A percentile compares a stretch with the other conserved stretches of the same genome.
phyloP scores from a whole-genome alignment of 2,797 vertebrate species.

The Hipposideros larvatus region DNA sequence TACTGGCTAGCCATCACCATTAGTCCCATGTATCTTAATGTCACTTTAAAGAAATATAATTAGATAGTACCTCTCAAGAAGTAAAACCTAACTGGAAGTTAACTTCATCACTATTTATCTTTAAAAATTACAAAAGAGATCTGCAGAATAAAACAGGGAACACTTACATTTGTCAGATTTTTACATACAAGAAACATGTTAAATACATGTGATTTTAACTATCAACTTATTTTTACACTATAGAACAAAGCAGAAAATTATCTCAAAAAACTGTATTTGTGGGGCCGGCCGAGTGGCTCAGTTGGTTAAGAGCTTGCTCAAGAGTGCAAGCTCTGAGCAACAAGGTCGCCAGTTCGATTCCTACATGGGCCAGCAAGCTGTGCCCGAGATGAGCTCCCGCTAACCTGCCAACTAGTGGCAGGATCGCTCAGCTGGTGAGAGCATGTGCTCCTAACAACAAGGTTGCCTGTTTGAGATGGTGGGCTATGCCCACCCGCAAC shows the following conservation, averaged over 20 bases:
- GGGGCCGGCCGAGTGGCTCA: no score
- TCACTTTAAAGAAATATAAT: background rate
- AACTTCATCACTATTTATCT: background rate
- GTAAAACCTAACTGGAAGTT: background rate
- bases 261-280: background rate
- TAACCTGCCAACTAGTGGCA: no score
- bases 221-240: slow-evolving; percentile 10
- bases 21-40: background rate
- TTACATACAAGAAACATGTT: background rate
- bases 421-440: no score
- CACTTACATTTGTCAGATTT: background rate
- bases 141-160: background rate
- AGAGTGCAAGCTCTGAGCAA: no score
- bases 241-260: background rate
- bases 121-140: background rate
- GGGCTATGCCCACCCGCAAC: no score
- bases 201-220: background rate
- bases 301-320: no score
- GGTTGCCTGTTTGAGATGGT: no score
- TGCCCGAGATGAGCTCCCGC: no score
- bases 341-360: no score
- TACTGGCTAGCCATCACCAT: background rate
- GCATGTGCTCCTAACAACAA: no score
- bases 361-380: no score
- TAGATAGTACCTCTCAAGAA: background rate